These are phyloP conservation scores for Eilema griseolum DNA, from an alignment of 2,888 invertebrate species.

Conservation along the genomic window DNA sequence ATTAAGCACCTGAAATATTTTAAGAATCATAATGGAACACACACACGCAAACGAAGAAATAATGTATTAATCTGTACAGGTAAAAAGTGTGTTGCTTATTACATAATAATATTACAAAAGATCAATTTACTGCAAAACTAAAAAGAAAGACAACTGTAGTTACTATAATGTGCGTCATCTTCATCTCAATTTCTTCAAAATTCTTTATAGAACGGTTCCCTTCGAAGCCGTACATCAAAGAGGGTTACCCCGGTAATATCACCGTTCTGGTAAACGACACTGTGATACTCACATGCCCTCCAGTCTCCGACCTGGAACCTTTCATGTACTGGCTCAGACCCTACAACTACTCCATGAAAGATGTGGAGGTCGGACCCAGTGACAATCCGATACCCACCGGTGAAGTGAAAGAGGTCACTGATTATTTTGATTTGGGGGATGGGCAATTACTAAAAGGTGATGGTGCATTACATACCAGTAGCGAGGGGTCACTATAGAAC, in stretches of 20 bases:
- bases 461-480: slow-evolving; percentile 5
- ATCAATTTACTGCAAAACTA: not conserved
- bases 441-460: slow-evolving; percentile 32
- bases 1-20: not conserved
- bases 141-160: not conserved
- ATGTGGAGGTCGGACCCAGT: slow-evolving; percentile 76
- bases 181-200: slow-evolving; percentile 24
- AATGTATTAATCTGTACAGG: not conserved
- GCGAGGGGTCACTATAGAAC: too few relatives aligned
- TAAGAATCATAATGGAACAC: not conserved
- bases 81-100: not conserved
- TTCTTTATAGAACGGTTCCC: slow-evolving; percentile 91
- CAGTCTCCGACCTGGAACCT: slow-evolving; percentile 94
- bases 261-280: slow-evolving; percentile 92
- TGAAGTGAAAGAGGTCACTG: slow-evolving; percentile 77
- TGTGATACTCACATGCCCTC: slow-evolving; percentile 92
- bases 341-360: slow-evolving; percentile 73
- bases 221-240: slow-evolving; percentile 94
- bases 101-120: not conserved
- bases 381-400: slow-evolving; percentile 77
- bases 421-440: slow-evolving; percentile 45
- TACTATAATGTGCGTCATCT: not conserved
- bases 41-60: not conserved
- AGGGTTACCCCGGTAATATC: slow-evolving; percentile 93
- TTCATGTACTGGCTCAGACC: slow-evolving; percentile 92